phyloP scores from a whole-genome alignment of 2,113 vertebrate genomes.

The Aegithalos caudatus region DNA sequence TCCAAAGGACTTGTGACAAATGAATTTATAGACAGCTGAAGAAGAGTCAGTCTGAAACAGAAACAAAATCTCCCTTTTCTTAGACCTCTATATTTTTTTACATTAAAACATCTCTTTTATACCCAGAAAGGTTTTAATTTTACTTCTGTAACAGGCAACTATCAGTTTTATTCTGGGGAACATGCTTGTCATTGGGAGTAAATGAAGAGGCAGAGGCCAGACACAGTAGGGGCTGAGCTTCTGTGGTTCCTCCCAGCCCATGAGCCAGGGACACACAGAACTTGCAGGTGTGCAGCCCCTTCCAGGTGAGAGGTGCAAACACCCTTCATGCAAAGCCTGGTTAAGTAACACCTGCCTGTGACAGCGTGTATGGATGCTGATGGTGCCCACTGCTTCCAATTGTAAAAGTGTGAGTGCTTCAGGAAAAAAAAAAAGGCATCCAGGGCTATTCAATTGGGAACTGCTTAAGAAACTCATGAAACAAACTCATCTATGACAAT shows the following conservation, averaged over 20 bases:
- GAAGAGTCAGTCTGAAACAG: background rate
- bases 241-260: background rate
- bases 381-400: background rate
- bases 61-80: background rate
- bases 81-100: background rate
- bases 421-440: background rate
- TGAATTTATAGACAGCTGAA: background rate
- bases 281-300: background rate
- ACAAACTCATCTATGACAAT: background rate
- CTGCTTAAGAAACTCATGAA: background rate
- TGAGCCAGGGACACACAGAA: background rate
- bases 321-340: background rate
- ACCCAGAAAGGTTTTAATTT: background rate
- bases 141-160: background rate
- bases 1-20: background rate
- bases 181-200: background rate
- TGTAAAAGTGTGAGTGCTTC: background rate
- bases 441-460: background rate
- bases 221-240: background rate
- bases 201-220: background rate
- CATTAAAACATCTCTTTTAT: background rate
- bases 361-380: background rate
- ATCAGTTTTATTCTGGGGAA: background rate
- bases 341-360: background rate
- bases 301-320: rapidly evolving